Evolutionary conservation across 1,140 invertebrate genomes (phyloP).

Genomic region (Drosophila subpulchrella): DNA sequence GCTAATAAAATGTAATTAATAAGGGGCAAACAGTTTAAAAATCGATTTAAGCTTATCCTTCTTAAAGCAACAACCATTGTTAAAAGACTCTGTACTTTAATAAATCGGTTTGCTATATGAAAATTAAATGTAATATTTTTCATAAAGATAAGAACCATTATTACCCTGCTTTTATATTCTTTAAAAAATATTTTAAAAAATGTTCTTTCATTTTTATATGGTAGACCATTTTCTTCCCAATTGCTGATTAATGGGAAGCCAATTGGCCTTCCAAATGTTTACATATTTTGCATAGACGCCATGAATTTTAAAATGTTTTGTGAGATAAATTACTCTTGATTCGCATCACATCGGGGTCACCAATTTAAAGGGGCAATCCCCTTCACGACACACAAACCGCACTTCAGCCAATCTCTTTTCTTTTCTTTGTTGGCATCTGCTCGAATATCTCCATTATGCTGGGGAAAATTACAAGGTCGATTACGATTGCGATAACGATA

Average conservation of each 20-base stretch:
- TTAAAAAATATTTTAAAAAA: too few relatives aligned
- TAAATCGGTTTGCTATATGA: too few relatives aligned
- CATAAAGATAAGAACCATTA: too few relatives aligned
- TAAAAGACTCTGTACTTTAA: too few relatives aligned
- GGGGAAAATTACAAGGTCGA: conserved; percentile 28
- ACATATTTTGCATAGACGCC: background rate
- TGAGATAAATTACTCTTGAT: conserved; percentile 1
- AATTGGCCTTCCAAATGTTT: conserved; percentile 2
- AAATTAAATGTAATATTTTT: too few relatives aligned
- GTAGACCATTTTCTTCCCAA: background rate
- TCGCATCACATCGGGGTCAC: conserved; percentile 14
- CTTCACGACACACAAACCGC: background rate
- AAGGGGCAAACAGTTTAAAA: background rate
- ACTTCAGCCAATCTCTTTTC: background rate
- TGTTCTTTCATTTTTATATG: background rate
- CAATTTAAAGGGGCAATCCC: conserved; percentile 10
- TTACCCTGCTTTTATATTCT: background rate
- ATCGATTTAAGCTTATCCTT: background rate
- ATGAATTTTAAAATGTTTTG: background rate
- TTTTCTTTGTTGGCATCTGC: background rate
- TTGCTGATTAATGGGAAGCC: background rate
- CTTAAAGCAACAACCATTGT: too few relatives aligned
- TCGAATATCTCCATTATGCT: conserved; percentile 13
- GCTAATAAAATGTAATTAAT: background rate
- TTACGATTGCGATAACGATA: conserved; percentile 37